A percentile compares a stretch with the other conserved stretches of the same genome.
phyloP scores from a whole-genome alignment of 2,888 invertebrate genomes.

The Clistopyga incitator region DNA sequence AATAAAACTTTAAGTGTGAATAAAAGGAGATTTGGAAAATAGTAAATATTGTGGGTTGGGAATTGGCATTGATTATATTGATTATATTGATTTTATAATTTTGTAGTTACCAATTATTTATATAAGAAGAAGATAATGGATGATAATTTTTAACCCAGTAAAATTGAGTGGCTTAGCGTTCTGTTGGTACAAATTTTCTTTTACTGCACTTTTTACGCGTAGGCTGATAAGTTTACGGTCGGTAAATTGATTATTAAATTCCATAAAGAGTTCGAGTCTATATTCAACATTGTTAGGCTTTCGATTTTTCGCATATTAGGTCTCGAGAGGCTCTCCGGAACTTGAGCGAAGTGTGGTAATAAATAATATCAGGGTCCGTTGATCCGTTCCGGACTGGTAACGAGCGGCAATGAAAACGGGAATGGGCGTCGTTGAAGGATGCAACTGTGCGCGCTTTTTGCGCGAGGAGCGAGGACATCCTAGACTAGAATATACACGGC shows the following conservation, averaged over 20 bases:
- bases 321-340: not conserved
- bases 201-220: not conserved
- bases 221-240: not conserved
- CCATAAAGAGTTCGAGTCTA: not conserved
- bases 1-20: too few relatives aligned
- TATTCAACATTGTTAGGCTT: not conserved
- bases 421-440: conserved; percentile 31
- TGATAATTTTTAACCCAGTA: not conserved
- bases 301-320: conserved; percentile 10
- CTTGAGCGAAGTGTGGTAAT: conserved; percentile 42
- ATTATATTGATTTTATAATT: too few relatives aligned
- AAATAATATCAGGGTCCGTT: conserved; percentile 35
- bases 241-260: not conserved
- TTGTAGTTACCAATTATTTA: too few relatives aligned
- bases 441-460: conserved; percentile 3
- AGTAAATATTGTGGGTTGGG: too few relatives aligned
- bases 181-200: not conserved
- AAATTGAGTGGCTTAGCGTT: not conserved
- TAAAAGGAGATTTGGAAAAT: too few relatives aligned
- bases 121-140: not conserved
- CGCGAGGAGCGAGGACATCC: conserved; percentile 14
- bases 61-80: too few relatives aligned
- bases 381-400: conserved; percentile 48
- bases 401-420: conserved; percentile 39
- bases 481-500: not conserved